Conservation (phyloP, 2,113 vertebrate species). For the Promerops cafer region DNA sequence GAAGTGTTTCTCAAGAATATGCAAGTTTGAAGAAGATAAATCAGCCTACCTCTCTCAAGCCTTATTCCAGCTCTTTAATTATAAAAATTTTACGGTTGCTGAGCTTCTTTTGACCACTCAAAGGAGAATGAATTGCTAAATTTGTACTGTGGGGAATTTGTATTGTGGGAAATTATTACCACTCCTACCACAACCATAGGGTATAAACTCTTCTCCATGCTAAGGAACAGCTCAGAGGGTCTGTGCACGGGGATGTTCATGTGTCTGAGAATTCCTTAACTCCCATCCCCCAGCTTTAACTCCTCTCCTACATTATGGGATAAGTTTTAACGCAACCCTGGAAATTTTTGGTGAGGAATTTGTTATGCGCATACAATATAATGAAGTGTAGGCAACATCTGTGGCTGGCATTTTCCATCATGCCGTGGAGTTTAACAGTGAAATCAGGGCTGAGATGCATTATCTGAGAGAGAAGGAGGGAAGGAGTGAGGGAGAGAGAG, state of each 20-base stretch:
- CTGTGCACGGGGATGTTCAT: rapidly evolving
- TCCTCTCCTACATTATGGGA: not conserved
- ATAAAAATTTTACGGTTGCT: not conserved
- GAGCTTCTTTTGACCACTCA: constrained; percentile 17
- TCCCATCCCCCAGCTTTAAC: not conserved
- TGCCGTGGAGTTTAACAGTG: not conserved
- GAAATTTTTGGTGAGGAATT: not conserved
- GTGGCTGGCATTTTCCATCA: not conserved
- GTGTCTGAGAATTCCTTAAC: not conserved
- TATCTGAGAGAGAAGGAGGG: not conserved
- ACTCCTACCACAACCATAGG: not conserved
- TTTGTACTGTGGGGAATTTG: not conserved
- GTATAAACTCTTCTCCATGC: not conserved
- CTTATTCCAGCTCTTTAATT: constrained; percentile 26
- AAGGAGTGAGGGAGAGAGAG: not conserved
- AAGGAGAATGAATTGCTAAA: constrained; percentile 19
- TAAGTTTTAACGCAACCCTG: not conserved
- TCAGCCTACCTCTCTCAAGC: not conserved
- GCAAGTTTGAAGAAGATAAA: constrained; percentile 29
- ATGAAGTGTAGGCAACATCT: not conserved
- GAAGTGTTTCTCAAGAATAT: not conserved
- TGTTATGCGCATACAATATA: not conserved
- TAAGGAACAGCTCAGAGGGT: not conserved
- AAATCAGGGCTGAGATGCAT: not conserved
- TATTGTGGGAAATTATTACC: constrained; percentile 7